Evolutionary conservation across 2,888 invertebrate species (phyloP).

Genomic region (Esperia sulphurella): DNA sequence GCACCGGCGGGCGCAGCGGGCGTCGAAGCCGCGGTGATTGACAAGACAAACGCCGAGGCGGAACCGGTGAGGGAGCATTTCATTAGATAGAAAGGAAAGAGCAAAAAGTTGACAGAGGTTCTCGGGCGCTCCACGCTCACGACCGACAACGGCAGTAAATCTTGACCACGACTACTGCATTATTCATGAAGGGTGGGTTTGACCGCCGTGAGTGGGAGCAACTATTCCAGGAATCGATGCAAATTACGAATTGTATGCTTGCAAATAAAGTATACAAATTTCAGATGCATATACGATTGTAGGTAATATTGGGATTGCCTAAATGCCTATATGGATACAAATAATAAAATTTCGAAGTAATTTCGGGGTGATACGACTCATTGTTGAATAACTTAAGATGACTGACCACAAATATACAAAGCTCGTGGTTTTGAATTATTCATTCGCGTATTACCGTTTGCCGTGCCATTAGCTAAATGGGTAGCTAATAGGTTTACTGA

Average conservation of each 20-base stretch:
- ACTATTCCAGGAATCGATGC: conserved; percentile 23
- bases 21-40: conserved; percentile 42
- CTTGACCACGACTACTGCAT: conserved; percentile 52
- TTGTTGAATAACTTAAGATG: conserved; percentile 11
- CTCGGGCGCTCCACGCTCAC: conserved; percentile 22
- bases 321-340: no score
- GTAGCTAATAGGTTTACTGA: conserved; percentile 32
- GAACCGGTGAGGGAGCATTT: conserved; percentile 56
- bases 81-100: conserved; percentile 53
- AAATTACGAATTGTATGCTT: conserved; percentile 6
- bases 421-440: conserved; percentile 44
- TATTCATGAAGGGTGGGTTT: conserved; percentile 52
- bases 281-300: neutral
- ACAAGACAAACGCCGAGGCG: conserved; percentile 67
- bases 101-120: conserved; percentile 48
- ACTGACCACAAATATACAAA: conserved; percentile 26
- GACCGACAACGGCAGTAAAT: conserved; percentile 40
- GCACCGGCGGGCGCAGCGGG: conserved; percentile 36
- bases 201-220: conserved; percentile 19
- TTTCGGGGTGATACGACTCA: neutral
- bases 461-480: conserved; percentile 31
- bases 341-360: neutral
- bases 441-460: conserved; percentile 40
- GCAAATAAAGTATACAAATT: no score
- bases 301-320: neutral